These are phyloP conservation scores for Lingula anatina DNA, from an alignment of 2,888 invertebrate species.

Conservation along the genomic window DNA sequence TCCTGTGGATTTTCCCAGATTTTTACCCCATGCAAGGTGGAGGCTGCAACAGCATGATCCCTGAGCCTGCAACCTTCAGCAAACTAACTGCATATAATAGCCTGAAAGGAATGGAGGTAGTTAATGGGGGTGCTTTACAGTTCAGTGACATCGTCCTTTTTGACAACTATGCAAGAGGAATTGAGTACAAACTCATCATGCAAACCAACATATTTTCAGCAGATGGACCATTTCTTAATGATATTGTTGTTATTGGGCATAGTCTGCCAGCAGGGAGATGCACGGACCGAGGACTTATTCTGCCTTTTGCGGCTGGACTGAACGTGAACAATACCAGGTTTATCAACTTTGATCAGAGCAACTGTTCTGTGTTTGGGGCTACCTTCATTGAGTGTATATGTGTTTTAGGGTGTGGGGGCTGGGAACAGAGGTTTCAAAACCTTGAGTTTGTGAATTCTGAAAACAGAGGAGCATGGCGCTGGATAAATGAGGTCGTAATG, in stretches of 20 bases:
- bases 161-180: slow-evolving; percentile 36
- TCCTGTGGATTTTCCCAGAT: slow-evolving; percentile 40
- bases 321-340: slow-evolving; percentile 11
- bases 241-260: slow-evolving; percentile 24
- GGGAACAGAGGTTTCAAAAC: slow-evolving; percentile 16
- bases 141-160: slow-evolving; percentile 28
- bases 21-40: slow-evolving; percentile 24
- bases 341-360: slow-evolving; percentile 13
- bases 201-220: slow-evolving; percentile 15
- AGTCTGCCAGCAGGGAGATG: slow-evolving; percentile 5
- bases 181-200: slow-evolving; percentile 28
- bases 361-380: slow-evolving; percentile 2
- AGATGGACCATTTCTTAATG: slow-evolving; percentile 19
- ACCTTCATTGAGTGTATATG: too few species aligned
- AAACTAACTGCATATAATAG: slow-evolving; percentile 36
- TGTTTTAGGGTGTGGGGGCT: slow-evolving; percentile 32
- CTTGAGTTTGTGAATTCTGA: slow-evolving; percentile 22
- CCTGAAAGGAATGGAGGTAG: slow-evolving; percentile 43
- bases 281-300: background rate
- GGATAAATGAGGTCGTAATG: slow-evolving; percentile 21
- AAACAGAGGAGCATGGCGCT: slow-evolving; percentile 12
- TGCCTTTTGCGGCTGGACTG: slow-evolving; percentile 12
- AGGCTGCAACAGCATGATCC: slow-evolving; percentile 12
- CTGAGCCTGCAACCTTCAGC: slow-evolving; percentile 14
- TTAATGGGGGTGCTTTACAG: slow-evolving; percentile 35